A percentile compares a stretch with the other conserved stretches of the same genome.
Evolutionary conservation across 2,113 vertebrate species (phyloP).

Genomic region (Scytalopus superciliaris): DNA sequence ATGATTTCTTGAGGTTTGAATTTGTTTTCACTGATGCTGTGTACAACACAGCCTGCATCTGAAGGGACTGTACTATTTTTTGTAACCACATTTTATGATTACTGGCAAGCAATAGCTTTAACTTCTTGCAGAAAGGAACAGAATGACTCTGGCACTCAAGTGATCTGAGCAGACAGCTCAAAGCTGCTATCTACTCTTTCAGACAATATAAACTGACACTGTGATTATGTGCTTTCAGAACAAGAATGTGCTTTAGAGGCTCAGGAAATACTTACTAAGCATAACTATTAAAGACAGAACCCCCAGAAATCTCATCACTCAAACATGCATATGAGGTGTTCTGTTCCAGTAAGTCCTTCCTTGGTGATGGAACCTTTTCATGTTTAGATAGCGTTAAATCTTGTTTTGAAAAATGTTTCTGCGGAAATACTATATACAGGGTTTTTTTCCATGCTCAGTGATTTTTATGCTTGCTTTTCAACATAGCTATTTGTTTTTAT

Average conservation of each 20-base stretch:
- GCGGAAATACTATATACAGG: neutral
- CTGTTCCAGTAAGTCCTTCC: neutral
- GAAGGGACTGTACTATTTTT: neutral
- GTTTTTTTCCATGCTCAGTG: neutral
- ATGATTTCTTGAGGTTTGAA: neutral
- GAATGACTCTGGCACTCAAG: neutral
- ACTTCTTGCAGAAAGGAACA: neutral
- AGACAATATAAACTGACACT: neutral
- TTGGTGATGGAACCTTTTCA: neutral
- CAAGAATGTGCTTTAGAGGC: neutral
- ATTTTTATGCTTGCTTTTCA: neutral
- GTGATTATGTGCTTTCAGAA: slow-evolving; percentile 11
- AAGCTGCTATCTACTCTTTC: neutral
- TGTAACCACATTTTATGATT: neutral
- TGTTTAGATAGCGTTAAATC: neutral
- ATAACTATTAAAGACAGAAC: neutral
- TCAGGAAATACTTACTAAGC: neutral
- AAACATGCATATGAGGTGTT: neutral
- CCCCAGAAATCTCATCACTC: neutral
- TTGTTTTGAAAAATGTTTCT: neutral
- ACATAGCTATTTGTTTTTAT: neutral
- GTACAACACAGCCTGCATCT: neutral
- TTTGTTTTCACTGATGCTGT: neutral
- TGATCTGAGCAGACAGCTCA: neutral
- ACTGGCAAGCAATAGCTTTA: slow-evolving; percentile 1